phyloP scores from a whole-genome alignment of 1,140 invertebrate species.

The Adelges cooleyi region DNA sequence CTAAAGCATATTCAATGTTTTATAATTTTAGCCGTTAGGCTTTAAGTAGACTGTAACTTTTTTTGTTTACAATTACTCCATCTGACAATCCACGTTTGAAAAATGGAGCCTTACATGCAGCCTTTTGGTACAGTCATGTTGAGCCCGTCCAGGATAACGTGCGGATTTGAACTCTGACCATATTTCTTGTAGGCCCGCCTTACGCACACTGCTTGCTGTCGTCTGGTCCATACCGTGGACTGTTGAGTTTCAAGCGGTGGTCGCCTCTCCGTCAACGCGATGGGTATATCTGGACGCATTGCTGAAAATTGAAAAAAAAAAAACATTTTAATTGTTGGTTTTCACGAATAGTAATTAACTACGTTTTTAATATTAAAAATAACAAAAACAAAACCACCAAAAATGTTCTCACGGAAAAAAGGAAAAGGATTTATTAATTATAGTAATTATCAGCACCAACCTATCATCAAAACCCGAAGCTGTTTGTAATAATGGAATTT shows the following conservation, averaged over 20 bases:
- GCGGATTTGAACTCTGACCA: constrained; percentile 67
- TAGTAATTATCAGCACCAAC: background rate
- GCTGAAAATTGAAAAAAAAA: background rate
- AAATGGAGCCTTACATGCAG: constrained; percentile 81
- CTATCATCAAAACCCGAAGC: too few relatives aligned
- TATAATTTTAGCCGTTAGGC: too few relatives aligned
- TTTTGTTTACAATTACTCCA: too few relatives aligned
- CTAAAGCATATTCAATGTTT: too few relatives aligned
- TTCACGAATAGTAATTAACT: too few relatives aligned
- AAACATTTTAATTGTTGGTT: background rate
- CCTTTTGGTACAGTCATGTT: constrained; percentile 85
- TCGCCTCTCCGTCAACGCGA: constrained; percentile 28
- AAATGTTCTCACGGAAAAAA: background rate
- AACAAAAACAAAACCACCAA: background rate
- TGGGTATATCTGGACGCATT: constrained; percentile 13
- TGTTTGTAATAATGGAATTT: background rate
- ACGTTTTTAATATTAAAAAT: background rate
- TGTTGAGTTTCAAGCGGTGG: constrained; percentile 45
- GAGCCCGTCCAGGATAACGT: constrained; percentile 70
- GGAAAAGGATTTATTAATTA: background rate
- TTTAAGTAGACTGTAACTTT: too few relatives aligned
- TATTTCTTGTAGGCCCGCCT: constrained; percentile 76
- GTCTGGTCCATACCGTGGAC: constrained; percentile 56
- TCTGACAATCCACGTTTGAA: too few relatives aligned
- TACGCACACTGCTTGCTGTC: constrained; percentile 70